Percentiles rank a stretch among this genome's conserved stretches.
Conservation (phyloP, 2,888 invertebrate species). For the Chrysodeixis includens region DNA sequence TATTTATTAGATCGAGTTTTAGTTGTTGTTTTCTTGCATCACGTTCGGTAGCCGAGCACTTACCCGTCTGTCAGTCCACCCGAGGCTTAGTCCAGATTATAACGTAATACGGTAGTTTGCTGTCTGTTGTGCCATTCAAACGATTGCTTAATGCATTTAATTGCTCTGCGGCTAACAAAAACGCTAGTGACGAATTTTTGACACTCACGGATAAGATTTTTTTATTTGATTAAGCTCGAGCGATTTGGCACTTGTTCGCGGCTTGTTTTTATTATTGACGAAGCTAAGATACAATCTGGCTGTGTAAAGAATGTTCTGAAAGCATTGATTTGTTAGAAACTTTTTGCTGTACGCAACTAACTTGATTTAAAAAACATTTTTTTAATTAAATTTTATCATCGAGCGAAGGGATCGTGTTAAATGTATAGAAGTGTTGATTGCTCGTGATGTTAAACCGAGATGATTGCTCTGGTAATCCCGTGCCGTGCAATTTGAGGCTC, state of each 20-base stretch:
- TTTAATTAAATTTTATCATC: constrained; percentile 42
- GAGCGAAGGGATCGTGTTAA: constrained; percentile 15
- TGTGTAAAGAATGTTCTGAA: constrained; percentile 35
- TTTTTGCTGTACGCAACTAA: constrained; percentile 17
- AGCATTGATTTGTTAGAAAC: constrained; percentile 40
- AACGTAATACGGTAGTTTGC: constrained; percentile 88
- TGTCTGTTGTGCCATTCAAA: constrained; percentile 79
- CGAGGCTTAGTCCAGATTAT: constrained; percentile 83
- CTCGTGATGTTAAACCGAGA: constrained; percentile 72
- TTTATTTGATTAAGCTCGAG: constrained; percentile 58
- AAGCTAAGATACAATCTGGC: constrained; percentile 43
- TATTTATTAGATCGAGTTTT: constrained; percentile 84
- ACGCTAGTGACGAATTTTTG: constrained; percentile 63
- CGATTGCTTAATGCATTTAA: constrained; percentile 82
- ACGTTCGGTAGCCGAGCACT: constrained; percentile 81
- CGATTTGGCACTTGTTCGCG: constrained; percentile 53
- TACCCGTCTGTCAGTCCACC: constrained; percentile 83
- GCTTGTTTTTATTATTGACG: constrained; percentile 44
- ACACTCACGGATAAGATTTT: constrained; percentile 57
- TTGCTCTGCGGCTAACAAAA: constrained; percentile 71
- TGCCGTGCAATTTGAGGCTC: constrained; percentile 85
- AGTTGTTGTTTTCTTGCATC: constrained; percentile 77
- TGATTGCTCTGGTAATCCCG: constrained; percentile 72
- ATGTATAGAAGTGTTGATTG: constrained; percentile 66
- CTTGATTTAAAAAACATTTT: constrained; percentile 26